phyloP scores from a whole-genome alignment of 2,113 vertebrate species.

The Oxygymnocypris stewartii region DNA sequence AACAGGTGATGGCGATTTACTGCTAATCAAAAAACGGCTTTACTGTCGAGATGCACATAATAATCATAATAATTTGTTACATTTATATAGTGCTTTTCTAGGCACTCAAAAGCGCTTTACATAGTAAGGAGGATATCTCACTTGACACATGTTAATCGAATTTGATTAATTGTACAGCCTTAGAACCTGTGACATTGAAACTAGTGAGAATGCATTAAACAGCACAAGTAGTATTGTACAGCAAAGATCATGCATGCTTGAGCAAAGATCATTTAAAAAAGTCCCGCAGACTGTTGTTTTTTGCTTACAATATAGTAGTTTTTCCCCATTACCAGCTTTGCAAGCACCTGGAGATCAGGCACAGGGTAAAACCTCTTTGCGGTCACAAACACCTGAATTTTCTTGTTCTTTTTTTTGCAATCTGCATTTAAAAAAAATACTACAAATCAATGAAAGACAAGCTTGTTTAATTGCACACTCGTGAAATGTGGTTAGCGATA shows the following conservation, averaged over 20 bases:
- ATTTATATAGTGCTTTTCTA: too few relatives aligned
- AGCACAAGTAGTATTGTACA: not conserved
- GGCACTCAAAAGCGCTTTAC: too few relatives aligned
- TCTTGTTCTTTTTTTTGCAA: not conserved
- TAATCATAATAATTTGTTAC: too few relatives aligned
- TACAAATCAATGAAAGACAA: conserved; percentile 10
- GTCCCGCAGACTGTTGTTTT: not conserved
- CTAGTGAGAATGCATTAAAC: not conserved
- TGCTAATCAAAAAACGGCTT: too few relatives aligned
- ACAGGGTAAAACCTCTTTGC: not conserved
- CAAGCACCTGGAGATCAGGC: not conserved
- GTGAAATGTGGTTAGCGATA: conserved; percentile 44
- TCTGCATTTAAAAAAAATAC: not conserved
- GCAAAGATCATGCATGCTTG: not conserved
- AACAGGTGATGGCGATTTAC: too few relatives aligned
- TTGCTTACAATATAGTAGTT: not conserved
- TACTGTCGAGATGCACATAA: too few relatives aligned
- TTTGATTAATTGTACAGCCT: too few relatives aligned
- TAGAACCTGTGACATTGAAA: too few relatives aligned
- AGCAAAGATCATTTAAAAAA: not conserved
- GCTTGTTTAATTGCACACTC: conserved; percentile 19
- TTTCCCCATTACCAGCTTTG: not conserved
- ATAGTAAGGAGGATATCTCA: too few relatives aligned
- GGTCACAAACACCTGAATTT: not conserved
- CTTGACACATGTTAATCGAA: too few relatives aligned